Evolutionary conservation across 2,888 invertebrate genomes (phyloP), one percentile per base, ranked within the genome.

Genomic region (Nymphalis polychloros): DNA sequence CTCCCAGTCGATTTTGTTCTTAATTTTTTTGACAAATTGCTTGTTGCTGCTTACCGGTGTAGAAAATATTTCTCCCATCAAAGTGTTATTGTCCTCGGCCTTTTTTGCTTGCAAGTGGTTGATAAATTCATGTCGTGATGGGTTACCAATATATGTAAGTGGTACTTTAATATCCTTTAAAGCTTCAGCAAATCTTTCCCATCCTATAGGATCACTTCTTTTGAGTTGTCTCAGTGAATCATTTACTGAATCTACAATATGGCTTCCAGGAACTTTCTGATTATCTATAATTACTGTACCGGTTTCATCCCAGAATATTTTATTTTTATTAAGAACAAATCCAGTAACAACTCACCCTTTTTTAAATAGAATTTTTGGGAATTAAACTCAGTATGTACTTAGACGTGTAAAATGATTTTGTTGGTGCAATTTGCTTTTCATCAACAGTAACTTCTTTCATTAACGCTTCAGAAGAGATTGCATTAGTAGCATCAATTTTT

Each of bases 231-330:
- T 72, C 8, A 80, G 27, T 23, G 63, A 62, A 68, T 78, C 77
- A 69, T 74, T 77, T 52, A 79, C 23, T 55, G 79, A 73, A 61
- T 80, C 78, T 16, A 76, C 47, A 69, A 79, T 78, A 74, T 23
- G 1, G 23, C 79, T 77, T 62, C 70, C 71, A 19, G 60, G 63
- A 53, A 74, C 69, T 69, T 67, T 68, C 68, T 74, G 57, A 31
- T 74, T 74, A 52, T 77, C 67, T 31, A 77, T 72, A 23, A 73
- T 47, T 23, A 23, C 23, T 23, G 23, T 23, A 23, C 23, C 23
- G 23, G 23, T 23, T 23, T 23, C 23, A 23, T 23, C 23, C 23
- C 23, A 23, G 23, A 23, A 23, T n/a, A n/a, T n/a, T n/a, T n/a
- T n/a, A n/a, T n/a, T n/a, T n/a, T n/a, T n/a, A n/a, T n/a, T n/a